phyloP scores from a whole-genome alignment of 2,797 vertebrate species.

The Bradypus variegatus region DNA sequence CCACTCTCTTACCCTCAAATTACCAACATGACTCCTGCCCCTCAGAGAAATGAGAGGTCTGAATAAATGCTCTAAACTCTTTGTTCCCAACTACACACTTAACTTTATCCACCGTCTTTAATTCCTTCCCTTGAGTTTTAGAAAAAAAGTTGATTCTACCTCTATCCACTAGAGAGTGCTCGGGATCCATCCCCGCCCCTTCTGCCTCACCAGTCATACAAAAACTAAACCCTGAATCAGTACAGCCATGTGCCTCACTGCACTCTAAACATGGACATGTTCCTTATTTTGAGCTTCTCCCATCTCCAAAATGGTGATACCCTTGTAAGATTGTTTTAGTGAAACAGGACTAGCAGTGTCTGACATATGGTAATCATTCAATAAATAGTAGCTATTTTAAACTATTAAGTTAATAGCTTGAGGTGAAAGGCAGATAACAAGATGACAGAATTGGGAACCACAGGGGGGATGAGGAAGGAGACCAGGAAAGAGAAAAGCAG shows the following conservation, averaged over 20 bases:
- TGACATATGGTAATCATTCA: background rate
- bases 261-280: background rate
- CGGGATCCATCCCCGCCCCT: background rate
- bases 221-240: background rate
- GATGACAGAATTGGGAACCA: background rate
- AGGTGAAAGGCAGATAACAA: background rate
- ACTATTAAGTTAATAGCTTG: background rate
- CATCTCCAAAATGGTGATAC: background rate
- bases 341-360: background rate
- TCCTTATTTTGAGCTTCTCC: background rate
- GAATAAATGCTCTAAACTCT: background rate
- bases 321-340: background rate
- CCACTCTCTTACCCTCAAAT: background rate
- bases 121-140: background rate
- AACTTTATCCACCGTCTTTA: background rate
- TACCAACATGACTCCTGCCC: background rate
- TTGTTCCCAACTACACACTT: background rate
- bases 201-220: background rate
- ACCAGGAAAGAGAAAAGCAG: background rate
- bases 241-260: background rate
- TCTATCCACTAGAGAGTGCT: background rate
- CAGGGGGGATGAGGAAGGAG: background rate
- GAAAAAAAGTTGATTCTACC: background rate
- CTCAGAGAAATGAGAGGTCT: slow-evolving; percentile 1
- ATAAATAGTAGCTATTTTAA: background rate